Conservation (phyloP, 1,140 invertebrate species). For the Zaprionus tsacasi region DNA sequence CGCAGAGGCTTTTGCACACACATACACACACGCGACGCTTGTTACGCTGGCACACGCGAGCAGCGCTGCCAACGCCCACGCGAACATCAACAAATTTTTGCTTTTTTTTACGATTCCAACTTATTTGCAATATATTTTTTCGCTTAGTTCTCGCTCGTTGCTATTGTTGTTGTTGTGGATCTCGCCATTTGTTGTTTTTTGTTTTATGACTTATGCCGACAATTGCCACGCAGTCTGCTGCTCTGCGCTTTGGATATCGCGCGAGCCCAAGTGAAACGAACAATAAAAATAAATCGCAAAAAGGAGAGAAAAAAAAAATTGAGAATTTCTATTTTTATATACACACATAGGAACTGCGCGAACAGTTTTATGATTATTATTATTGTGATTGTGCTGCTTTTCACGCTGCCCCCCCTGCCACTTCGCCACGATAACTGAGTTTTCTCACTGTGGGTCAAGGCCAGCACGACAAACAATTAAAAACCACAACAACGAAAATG, state of each 20-base stretch:
- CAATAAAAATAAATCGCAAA: conserved; percentile 58
- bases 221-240: conserved; percentile 66
- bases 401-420: not conserved
- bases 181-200: conserved; percentile 17
- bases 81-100: conserved; percentile 17
- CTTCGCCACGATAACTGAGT: not conserved
- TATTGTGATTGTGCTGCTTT: conserved; percentile 30
- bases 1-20: not conserved
- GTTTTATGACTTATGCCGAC: conserved; percentile 51
- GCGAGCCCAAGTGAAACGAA: conserved; percentile 29
- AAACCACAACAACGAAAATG: conserved; percentile 3
- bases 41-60: conserved; percentile 26
- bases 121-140: conserved; percentile 39
- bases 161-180: conserved; percentile 12
- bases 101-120: conserved; percentile 18
- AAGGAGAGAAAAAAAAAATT: conserved; percentile 10
- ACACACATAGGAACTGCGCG: not conserved
- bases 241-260: conserved; percentile 31
- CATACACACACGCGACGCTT: not conserved
- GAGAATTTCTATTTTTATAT: conserved; percentile 40
- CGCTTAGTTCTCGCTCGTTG: conserved; percentile 24
- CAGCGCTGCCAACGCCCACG: conserved; percentile 59
- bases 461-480: conserved; percentile 43
- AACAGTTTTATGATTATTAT: conserved; percentile 50
- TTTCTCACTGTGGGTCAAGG: conserved; percentile 58